Percentiles rank a stretch among this genome's conserved stretches.
Evolutionary conservation across 2,888 invertebrate genomes (phyloP).

Genomic region (Maniola hyperantus): DNA sequence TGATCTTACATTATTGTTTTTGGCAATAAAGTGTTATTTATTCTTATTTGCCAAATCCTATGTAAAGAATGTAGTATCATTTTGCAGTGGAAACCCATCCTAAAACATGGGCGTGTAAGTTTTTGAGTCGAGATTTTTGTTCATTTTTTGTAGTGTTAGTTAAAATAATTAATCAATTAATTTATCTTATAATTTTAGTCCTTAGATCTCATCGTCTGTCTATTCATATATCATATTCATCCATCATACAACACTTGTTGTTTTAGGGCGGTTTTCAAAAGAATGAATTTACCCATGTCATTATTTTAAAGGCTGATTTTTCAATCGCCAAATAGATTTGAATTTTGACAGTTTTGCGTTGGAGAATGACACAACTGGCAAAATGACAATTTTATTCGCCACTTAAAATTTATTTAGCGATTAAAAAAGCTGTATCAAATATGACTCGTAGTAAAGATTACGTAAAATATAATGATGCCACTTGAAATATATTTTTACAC

Average conservation of each 20-base stretch:
- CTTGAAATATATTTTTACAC: conserved; percentile 9
- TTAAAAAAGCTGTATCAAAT: neutral
- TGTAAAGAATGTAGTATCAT: neutral
- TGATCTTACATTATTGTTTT: too few relatives aligned
- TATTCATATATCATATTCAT: neutral
- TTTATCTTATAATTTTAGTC: conserved; percentile 24
- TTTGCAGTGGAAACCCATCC: neutral
- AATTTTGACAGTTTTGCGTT: too few relatives aligned
- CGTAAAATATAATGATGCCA: conserved; percentile 4
- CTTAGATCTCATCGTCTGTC: conserved; percentile 29
- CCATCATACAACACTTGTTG: neutral
- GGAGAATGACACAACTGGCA: too few relatives aligned
- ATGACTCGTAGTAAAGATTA: neutral
- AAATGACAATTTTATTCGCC: too few relatives aligned
- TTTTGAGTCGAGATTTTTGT: conserved; percentile 21
- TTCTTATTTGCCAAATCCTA: neutral
- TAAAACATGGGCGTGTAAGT: neutral
- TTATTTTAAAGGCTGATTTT: too few relatives aligned
- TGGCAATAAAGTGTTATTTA: too few relatives aligned
- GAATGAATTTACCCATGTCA: too few relatives aligned
- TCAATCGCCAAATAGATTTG: too few relatives aligned
- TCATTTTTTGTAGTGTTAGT: conserved; percentile 10
- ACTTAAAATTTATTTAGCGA: too few relatives aligned
- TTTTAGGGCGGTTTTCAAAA: conserved; percentile 14
- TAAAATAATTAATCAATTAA: conserved; percentile 11